These are phyloP conservation scores for Mimas tiliae DNA, from an alignment of 2,888 invertebrate species.

Conservation along the genomic window DNA sequence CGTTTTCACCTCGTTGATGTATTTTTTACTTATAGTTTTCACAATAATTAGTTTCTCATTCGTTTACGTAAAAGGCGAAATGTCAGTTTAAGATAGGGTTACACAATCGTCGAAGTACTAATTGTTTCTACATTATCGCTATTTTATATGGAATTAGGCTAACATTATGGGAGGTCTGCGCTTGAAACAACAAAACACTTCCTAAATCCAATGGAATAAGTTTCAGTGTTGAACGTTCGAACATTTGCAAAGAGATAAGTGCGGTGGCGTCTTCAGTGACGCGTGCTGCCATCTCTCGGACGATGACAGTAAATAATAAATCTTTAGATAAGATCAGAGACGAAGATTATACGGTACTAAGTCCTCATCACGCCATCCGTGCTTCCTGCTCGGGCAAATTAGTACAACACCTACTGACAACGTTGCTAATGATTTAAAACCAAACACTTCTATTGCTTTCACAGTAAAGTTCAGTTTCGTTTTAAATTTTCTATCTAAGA, in stretches of 20 bases:
- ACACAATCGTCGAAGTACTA: conserved; percentile 5
- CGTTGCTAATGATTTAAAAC: conserved; percentile 47
- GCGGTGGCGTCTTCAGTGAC: conserved; percentile 69
- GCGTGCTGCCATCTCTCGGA: conserved; percentile 81
- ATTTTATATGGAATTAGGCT: conserved; percentile 18
- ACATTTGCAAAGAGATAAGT: conserved; percentile 58
- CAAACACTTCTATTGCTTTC: conserved; percentile 42
- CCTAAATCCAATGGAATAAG: conserved; percentile 44
- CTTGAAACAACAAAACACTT: conserved; percentile 36
- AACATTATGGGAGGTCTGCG: conserved; percentile 59
- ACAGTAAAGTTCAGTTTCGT: conserved; percentile 52
- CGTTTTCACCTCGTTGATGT: not conserved
- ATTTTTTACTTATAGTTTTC: not conserved
- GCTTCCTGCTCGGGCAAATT: conserved; percentile 82
- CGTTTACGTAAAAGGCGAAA: conserved; percentile 3
- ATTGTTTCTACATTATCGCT: not conserved
- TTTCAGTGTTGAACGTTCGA: conserved; percentile 41
- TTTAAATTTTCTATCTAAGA: not conserved
- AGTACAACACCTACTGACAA: conserved; percentile 72
- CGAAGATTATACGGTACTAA: conserved; percentile 81
- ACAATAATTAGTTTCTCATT: not conserved
- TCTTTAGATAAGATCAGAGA: conserved; percentile 82
- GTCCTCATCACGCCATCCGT: conserved; percentile 80
- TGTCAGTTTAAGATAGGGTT: not conserved
- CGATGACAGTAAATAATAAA: conserved; percentile 82